A percentile compares a stretch with the other conserved stretches of the same genome.
Evolutionary conservation across 2,113 vertebrate genomes (phyloP).

Genomic region (Muntiacus reevesi): DNA sequence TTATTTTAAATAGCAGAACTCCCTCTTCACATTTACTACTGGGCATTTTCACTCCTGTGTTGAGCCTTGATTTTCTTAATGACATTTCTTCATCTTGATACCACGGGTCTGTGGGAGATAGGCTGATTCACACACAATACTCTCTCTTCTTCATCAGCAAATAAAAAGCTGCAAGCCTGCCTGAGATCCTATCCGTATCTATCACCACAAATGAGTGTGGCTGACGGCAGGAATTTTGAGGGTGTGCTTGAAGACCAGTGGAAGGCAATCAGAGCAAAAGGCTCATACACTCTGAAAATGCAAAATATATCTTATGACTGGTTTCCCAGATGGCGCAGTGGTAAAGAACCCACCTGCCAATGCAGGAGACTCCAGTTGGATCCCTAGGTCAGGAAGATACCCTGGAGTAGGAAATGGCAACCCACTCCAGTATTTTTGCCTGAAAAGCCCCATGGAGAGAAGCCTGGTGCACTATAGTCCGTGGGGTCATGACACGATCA

Average conservation of each 20-base stretch:
- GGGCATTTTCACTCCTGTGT: neutral
- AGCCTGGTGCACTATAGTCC: neutral
- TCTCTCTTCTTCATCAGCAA: neutral
- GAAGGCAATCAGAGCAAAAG: neutral
- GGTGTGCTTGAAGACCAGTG: neutral
- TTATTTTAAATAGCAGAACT: neutral
- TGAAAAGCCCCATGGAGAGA: neutral
- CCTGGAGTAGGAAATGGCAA: neutral
- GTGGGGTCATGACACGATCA: fast-evolving
- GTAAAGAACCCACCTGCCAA: neutral
- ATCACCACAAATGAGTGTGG: neutral
- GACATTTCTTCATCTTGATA: neutral
- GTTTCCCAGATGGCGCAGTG: neutral
- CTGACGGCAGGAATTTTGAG: neutral
- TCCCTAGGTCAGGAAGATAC: neutral
- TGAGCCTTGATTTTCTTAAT: constrained; percentile 3
- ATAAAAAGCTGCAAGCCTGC: neutral
- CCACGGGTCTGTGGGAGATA: neutral
- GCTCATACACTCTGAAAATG: neutral
- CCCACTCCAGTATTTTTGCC: neutral
- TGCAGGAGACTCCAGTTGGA: neutral
- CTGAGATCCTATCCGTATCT: neutral
- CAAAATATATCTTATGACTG: neutral
- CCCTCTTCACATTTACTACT: neutral
- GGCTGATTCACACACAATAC: neutral